These are phyloP conservation scores for Hirtodrosophila cameraria DNA, from an alignment of 2,888 invertebrate genomes.

Conservation along the genomic window DNA sequence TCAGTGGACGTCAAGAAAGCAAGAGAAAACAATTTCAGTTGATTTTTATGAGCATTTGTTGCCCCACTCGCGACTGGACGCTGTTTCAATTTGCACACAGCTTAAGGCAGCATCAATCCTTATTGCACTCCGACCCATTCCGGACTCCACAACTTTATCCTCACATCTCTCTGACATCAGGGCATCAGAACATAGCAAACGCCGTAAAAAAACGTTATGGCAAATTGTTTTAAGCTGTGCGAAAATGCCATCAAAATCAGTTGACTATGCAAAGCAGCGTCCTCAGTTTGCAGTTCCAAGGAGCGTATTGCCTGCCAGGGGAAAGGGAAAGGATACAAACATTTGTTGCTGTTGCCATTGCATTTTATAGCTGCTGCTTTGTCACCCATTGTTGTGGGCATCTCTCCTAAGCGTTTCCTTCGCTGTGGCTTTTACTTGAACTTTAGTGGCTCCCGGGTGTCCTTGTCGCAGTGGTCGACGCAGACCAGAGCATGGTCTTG, in stretches of 20 bases:
- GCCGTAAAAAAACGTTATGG: constrained; percentile 76
- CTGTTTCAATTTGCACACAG: constrained; percentile 69
- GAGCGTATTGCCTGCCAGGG: neutral
- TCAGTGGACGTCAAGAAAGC: constrained; percentile 76
- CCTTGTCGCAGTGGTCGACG: constrained; percentile 36
- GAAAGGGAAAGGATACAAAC: constrained; percentile 7
- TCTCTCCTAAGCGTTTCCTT: constrained; percentile 52
- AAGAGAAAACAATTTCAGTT: constrained; percentile 74
- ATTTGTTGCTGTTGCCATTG: constrained; percentile 70
- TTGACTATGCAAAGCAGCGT: constrained; percentile 75
- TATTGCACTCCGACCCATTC: neutral
- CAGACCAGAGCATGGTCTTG: constrained; percentile 19
- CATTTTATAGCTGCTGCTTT: constrained; percentile 78
- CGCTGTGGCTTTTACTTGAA: constrained; percentile 31
- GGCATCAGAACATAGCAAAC: constrained; percentile 53
- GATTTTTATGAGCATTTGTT: constrained; percentile 75
- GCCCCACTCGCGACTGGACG: constrained; percentile 41
- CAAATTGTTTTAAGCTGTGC: constrained; percentile 78
- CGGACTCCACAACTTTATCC: constrained; percentile 23
- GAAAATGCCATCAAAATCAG: constrained; percentile 80
- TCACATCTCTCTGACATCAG: constrained; percentile 62
- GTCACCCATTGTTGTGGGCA: constrained; percentile 72
- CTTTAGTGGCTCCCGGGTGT: constrained; percentile 44
- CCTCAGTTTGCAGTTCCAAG: constrained; percentile 14
- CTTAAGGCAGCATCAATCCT: constrained; percentile 51